Percentiles rank a stretch among this genome's conserved stretches.
phyloP scores from a whole-genome alignment of 1,140 invertebrate species.

The Drepana arcuata region DNA sequence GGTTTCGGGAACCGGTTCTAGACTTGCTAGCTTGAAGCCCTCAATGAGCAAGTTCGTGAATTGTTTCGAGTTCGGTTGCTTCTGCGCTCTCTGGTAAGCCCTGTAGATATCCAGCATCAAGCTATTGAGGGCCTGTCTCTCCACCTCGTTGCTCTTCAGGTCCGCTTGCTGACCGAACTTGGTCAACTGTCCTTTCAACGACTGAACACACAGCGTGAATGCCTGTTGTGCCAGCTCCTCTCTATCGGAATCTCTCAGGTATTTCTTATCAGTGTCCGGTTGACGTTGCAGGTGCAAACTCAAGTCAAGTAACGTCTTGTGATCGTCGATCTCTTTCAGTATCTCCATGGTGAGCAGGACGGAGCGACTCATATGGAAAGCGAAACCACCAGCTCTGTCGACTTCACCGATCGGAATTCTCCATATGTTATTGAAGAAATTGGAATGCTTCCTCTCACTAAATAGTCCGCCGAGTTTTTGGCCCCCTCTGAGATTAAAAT shows the following conservation, averaged over 20 bases:
- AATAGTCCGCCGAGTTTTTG: slow-evolving; percentile 85
- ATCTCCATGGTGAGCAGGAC: slow-evolving; percentile 87
- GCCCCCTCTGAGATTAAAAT: slow-evolving; percentile 76
- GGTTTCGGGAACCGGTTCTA: slow-evolving; percentile 40
- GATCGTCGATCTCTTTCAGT: slow-evolving; percentile 83
- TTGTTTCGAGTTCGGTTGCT: slow-evolving; percentile 73
- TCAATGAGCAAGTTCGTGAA: slow-evolving; percentile 75
- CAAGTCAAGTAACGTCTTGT: slow-evolving; percentile 85
- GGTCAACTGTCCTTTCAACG: slow-evolving; percentile 66
- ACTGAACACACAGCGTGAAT: slow-evolving; percentile 77
- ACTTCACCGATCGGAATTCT: slow-evolving; percentile 91
- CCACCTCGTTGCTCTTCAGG: slow-evolving; percentile 52
- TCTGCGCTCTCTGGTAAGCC: slow-evolving; percentile 75
- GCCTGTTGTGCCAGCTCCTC: slow-evolving; percentile 84
- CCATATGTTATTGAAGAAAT: slow-evolving; percentile 97
- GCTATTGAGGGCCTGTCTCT: slow-evolving; percentile 57
- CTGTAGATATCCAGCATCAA: slow-evolving; percentile 76
- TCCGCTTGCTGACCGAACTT: slow-evolving; percentile 63
- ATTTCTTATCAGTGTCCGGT: slow-evolving; percentile 89
- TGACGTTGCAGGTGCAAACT: slow-evolving; percentile 83
- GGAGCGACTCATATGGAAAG: slow-evolving; percentile 90
- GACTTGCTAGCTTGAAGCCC: slow-evolving; percentile 71
- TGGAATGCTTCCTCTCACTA: slow-evolving; percentile 84
- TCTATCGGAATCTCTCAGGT: slow-evolving; percentile 85
- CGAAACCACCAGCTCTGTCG: slow-evolving; percentile 92